Evolutionary conservation across 1,140 invertebrate species (phyloP).

Genomic region (Leptonema lineaticorne): DNA sequence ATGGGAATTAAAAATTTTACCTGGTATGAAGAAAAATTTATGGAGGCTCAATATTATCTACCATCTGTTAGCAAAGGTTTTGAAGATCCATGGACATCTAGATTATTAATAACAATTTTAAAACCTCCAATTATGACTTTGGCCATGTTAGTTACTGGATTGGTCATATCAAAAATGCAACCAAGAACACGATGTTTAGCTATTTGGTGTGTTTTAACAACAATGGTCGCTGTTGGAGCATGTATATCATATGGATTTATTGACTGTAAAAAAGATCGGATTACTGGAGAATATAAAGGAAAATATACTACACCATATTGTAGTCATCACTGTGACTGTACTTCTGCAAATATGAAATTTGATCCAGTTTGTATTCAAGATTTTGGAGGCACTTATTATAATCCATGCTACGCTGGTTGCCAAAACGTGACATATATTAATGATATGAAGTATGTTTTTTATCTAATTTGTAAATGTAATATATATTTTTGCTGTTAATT

Average conservation of each 20-base stretch:
- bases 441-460: slow-evolving; percentile 42
- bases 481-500: slow-evolving; percentile 6
- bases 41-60: slow-evolving; percentile 61
- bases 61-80: slow-evolving; percentile 60
- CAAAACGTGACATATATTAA: slow-evolving; percentile 46
- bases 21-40: slow-evolving; percentile 58
- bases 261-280: slow-evolving; percentile 57
- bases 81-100: slow-evolving; percentile 56
- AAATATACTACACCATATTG: slow-evolving; percentile 57
- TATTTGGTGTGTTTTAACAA: slow-evolving; percentile 59
- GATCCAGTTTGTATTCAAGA: slow-evolving; percentile 65
- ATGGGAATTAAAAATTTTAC: slow-evolving; percentile 60
- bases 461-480: slow-evolving; percentile 26
- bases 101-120: slow-evolving; percentile 57
- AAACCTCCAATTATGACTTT: slow-evolving; percentile 64
- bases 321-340: slow-evolving; percentile 63
- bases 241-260: slow-evolving; percentile 62
- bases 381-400: slow-evolving; percentile 62
- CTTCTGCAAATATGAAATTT: slow-evolving; percentile 58
- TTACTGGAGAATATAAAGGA: slow-evolving; percentile 49
- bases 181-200: slow-evolving; percentile 58
- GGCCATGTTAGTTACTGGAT: slow-evolving; percentile 61
- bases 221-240: slow-evolving; percentile 52
- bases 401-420: slow-evolving; percentile 73
- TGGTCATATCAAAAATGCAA: slow-evolving; percentile 61